Percentiles rank a stretch among this genome's conserved stretches.
These are phyloP conservation scores for Drosophila sturtevanti DNA, from an alignment of 1,140 invertebrate species.

Conservation along the genomic window DNA sequence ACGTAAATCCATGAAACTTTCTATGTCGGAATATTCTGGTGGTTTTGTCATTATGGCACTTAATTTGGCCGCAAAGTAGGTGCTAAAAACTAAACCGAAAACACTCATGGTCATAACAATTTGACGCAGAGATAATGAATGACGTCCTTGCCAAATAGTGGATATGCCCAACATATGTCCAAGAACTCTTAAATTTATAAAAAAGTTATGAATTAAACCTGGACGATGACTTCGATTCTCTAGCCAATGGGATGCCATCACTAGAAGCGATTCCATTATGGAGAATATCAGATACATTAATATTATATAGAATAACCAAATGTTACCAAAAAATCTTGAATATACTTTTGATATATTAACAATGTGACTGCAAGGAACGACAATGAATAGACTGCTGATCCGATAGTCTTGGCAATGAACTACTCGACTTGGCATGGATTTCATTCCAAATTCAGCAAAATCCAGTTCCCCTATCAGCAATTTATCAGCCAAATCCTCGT, in stretches of 20 bases:
- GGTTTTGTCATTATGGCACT: constrained; percentile 18
- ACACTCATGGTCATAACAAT: not conserved
- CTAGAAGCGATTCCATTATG: not conserved
- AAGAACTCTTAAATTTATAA: constrained; percentile 16
- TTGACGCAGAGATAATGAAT: not conserved
- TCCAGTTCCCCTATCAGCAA: constrained; percentile 16
- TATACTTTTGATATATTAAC: not conserved
- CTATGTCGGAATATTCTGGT: constrained; percentile 16
- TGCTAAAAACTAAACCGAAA: constrained; percentile 5
- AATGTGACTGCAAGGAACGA: not conserved
- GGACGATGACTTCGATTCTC: not conserved
- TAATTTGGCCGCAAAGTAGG: not conserved
- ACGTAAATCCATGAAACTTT: constrained; percentile 1
- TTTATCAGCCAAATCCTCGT: not conserved
- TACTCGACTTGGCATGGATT: constrained; percentile 1
- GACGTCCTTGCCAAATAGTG: not conserved
- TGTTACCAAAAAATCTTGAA: not conserved
- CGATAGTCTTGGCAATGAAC: not conserved
- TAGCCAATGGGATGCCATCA: not conserved
- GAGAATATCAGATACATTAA: not conserved
- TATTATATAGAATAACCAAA: not conserved
- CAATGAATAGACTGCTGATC: not conserved
- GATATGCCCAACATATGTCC: not conserved
- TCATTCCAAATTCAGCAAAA: constrained; percentile 7
- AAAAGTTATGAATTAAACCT: not conserved